Evolutionary conservation across 2,113 vertebrate species (phyloP), one percentile per base, ranked within the genome.

Genomic region (Chaetura pelagica): DNA sequence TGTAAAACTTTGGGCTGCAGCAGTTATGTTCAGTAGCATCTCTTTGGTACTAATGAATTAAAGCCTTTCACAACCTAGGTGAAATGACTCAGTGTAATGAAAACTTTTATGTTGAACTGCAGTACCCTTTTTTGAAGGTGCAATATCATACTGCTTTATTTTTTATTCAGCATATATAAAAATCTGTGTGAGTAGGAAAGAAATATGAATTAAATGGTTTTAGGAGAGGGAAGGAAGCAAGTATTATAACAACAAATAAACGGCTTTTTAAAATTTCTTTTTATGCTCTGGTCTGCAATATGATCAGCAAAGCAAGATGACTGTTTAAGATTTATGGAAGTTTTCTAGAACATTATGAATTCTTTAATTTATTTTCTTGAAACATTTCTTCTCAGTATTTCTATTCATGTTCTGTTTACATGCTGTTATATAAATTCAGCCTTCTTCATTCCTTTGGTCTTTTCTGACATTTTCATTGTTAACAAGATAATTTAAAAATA

Each of bases 11-110:
- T 22, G 73, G 54, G 51, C 67, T 76, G 54, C 87, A 83, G 63
- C 7, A 91, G 46, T 71, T 74, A 6, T 13, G 30, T 46, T 69
- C 51, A 79, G 49, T 4, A 74, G 74, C 51, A 59, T 24, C 8
- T 63, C 83, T 46, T 83, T 69, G 78, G 51, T 32, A 75, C 51
- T 93, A 94, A 96, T 63, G 89, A 94, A 90, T 89, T 94, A 73
- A 75, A 94, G 81, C 54, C 49, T 54, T 71, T 26, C 72, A 51
- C 6, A 10, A 59, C 63, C 72, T 42, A 38, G 59, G 84, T 18
- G 5, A 85, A 91, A 80, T 19, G 46, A 88, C 71, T 34, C 88
- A 27, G 9, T 2, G 24, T n/a, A 91, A 90, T 7, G 74, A 86
- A 72, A 90, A 29, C 38, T 93, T 87, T 93, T 83, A 17, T 2